Evolutionary conservation across 2,888 invertebrate species (phyloP).

Genomic region (Drosophila leonis): DNA sequence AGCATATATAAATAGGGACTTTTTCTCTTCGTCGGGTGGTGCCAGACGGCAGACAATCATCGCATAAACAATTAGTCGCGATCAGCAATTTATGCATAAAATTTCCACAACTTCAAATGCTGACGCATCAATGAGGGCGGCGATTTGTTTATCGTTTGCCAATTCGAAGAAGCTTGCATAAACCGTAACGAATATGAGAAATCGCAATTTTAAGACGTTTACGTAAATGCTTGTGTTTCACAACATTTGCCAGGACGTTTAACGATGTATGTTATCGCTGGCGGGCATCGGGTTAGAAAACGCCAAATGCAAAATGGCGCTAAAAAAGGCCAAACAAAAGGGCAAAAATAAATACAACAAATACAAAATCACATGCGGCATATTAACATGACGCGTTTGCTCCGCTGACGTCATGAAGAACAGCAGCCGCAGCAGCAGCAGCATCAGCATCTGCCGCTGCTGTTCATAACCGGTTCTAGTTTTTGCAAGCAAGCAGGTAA

Average conservation of each 20-base stretch:
- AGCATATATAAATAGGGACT: neutral
- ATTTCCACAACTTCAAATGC: constrained; percentile 15
- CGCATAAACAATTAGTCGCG: neutral
- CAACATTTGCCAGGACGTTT: constrained; percentile 19
- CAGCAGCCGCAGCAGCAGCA: constrained; percentile 14
- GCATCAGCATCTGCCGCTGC: neutral
- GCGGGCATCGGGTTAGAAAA: constrained; percentile 27
- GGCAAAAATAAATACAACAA: constrained; percentile 37
- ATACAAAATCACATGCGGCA: constrained; percentile 64
- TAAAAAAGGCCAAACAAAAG: constrained; percentile 51
- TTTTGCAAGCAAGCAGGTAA: constrained; percentile 33
- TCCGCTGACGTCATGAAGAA: constrained; percentile 63
- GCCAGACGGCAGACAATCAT: constrained; percentile 2
- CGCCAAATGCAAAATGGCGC: constrained; percentile 49
- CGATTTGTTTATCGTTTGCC: constrained; percentile 34
- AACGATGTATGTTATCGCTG: constrained; percentile 13
- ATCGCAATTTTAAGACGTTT: constrained; percentile 2
- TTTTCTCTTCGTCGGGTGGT: neutral
- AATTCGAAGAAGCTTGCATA: constrained; percentile 24
- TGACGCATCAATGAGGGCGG: constrained; percentile 22
- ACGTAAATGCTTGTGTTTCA: neutral
- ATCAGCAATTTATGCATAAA: constrained; percentile 6
- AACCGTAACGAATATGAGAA: constrained; percentile 6
- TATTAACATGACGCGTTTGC: constrained; percentile 30
- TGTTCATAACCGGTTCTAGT: constrained; percentile 26